Base-by-base conservation (phyloP, 2,113 vertebrate species). In the Pachycephala philippinensis region DNA sequence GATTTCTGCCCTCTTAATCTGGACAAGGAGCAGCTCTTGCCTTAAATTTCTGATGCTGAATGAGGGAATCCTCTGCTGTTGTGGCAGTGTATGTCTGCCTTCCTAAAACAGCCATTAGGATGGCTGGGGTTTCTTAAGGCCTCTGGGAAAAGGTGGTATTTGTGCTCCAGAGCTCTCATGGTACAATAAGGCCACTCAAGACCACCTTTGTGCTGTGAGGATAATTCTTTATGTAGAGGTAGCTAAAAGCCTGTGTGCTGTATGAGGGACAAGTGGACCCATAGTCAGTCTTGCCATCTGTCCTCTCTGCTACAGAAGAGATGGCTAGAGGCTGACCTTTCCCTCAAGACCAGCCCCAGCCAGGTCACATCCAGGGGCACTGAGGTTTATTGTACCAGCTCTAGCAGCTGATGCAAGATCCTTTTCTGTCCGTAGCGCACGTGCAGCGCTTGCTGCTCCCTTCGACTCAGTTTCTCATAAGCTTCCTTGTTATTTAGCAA, bases 341-440 rank as follows among this genome's bases (percentile, higher is more conserved):
- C 44, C 52, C 33, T 21, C 2, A 27, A 27, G 82, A 30, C 44
- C 22, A 15, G 52, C 13, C 28, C 22, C 49, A 56, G 50, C 63
- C 84, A 52, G 80, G 22, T 70, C 8, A 5, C 6, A n/a, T 17
- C 39, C 60, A 33, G 50, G 18, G 20, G 5, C 33, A 19, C 40
- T 0, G 15, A 66, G 63, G 47, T 63, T 49, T 88, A 76, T 12
- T 40, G 69, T 31, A 98, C 97, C 90, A 99, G 95, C 82, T 98
- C 97, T 30, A 99, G 84, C 53, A 99, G 72, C 63, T 95, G 97
- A 37, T 98, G 86, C 87, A 99, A 84, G 93, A 99, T 99, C 93
- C 74, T 98, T 81, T 99, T 99, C 97, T 99, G 99, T 10, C 99
- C 99, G 0, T 98, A 98, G 47, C 98, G 98, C 49, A 99, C 99